Evolutionary conservation across 1,140 invertebrate genomes (phyloP), one percentile per base, ranked within the genome.

Genomic region (Orchestia grillus): DNA sequence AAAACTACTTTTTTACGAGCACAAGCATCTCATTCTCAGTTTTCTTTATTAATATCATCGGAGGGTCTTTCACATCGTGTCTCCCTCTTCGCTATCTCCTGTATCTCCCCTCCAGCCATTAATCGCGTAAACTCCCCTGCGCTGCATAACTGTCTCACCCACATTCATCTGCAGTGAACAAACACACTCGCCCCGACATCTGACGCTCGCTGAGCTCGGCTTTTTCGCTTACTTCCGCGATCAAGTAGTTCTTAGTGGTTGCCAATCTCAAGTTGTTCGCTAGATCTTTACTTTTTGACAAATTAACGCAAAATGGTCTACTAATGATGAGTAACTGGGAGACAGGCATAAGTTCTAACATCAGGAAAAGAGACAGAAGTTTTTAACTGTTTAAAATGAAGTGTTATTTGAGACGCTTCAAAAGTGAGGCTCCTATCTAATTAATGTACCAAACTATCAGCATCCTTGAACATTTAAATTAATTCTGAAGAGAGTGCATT

Each of bases 91-190:
- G 1, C 47, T 53, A 28, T 44, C 90, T 92, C 42, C 4, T 44
- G 43, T 47, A 94, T 94, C 92, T 94, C 92, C 92, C 92, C 92
- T 94, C 43, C 0, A 15, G 92, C 36, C 92, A 47, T 45, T 94
- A 94, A 94, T 94, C 92, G 43, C 44, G 43, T 94, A 44, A 94
- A 44, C 92, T 94, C 92, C 92, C 92, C 92, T 45, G 41, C 36
- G 43, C 92, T 44, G 92, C 92, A 47, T 94, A 94, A 94, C 92
- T 94, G 92, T 42, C 92, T 44, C 44, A 40, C 44, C 3, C 92
- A 45, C 92, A 94, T 94, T 47, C 92, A 47, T 94, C 92, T 94
- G 43, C 41, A 94, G 6, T 94, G 92, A 94, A 47, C 92, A 94
- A 94, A 94, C 92, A 94, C 92, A n/a, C 92, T 44, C 92, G 41